Base-by-base conservation (phyloP, 2,797 vertebrate genomes). In the Potorous gilbertii region DNA sequence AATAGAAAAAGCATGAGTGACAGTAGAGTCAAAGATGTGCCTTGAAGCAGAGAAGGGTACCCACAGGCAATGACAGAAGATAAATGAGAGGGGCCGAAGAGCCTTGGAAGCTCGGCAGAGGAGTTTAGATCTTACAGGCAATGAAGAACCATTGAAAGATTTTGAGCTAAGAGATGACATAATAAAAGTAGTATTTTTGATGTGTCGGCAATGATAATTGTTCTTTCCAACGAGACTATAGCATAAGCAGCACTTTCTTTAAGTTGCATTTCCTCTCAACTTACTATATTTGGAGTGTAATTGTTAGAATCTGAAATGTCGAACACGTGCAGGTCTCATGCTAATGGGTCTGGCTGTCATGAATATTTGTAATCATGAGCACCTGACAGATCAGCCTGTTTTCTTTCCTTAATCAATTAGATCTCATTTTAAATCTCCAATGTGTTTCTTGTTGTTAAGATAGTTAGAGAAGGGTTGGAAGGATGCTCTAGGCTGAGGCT, bases 281-380 rank as follows among this genome's bases (percentile, higher is more conserved):
- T 93, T 92, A 57, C 91, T 95, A 91, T 9, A 50, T 94, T 96
- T 97, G 93, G 46, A 59, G 91, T 93, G 40, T 92, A 62, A 92
- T 95, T 91, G 62, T 62, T 97, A 92, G 81, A 94, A 96, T 54
- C 91, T 94, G 93, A 97, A 97, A 96, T 97, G 92, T 97, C 94
- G 95, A 94, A 97, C 96, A 98, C 0, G 0, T 96, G 94, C 94
- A 95, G 93, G 90, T 94, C 96, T 97, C 97, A 93, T 92, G 96
- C 93, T 97, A 95, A 95, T 95, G 93, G 93, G 29, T 97, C 96
- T 95, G 95, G 95, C 81, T 93, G 90, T 92, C 24, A 2, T 81
- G 74, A 81, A 10, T 81, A 81, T 81, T 81, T 81, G 46, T 46
- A 81, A 81, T 81, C 9, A 27, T 81, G 74, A 81, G 46, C 40